Evolutionary conservation across 2,888 invertebrate species (phyloP).

Genomic region (Falcaria lacertinaria): DNA sequence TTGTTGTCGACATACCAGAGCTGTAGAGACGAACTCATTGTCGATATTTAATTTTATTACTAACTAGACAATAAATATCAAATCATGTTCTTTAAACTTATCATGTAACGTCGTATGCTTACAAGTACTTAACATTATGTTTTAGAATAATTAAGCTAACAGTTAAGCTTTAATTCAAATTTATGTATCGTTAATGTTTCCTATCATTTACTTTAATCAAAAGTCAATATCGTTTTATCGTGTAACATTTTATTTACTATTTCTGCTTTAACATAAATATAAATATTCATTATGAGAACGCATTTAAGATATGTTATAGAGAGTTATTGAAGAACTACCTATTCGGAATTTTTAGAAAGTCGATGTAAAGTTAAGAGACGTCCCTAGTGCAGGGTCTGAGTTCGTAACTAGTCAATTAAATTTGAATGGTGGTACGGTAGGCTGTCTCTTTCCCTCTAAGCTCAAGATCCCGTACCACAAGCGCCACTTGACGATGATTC

Average conservation of each 20-base stretch:
- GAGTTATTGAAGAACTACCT: slow-evolving; percentile 51
- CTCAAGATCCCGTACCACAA: slow-evolving; percentile 59
- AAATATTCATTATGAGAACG: slow-evolving; percentile 26
- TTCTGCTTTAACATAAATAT: slow-evolving; percentile 13
- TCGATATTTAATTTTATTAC: slow-evolving; percentile 39
- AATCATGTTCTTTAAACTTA: slow-evolving; percentile 6
- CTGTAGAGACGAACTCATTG: slow-evolving; percentile 44
- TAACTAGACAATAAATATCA: slow-evolving; percentile 10
- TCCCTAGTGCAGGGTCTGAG: slow-evolving; percentile 73
- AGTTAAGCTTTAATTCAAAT: not conserved
- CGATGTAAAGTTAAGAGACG: slow-evolving; percentile 67
- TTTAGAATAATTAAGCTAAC: not conserved
- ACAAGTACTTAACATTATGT: not conserved
- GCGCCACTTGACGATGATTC: slow-evolving; percentile 78
- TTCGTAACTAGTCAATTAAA: slow-evolving; percentile 77
- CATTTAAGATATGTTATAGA: slow-evolving; percentile 51
- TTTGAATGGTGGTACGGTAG: slow-evolving; percentile 68
- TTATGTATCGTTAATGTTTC: not conserved
- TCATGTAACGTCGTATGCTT: not conserved
- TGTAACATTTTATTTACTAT: not conserved
- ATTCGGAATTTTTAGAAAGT: slow-evolving; percentile 73
- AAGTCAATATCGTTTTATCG: not conserved
- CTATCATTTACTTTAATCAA: not conserved
- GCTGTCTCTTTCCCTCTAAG: slow-evolving; percentile 65
- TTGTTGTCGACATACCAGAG: slow-evolving; percentile 64